These are phyloP conservation scores for Numenius arquata DNA, from an alignment of 2,113 vertebrate species.

Conservation along the genomic window DNA sequence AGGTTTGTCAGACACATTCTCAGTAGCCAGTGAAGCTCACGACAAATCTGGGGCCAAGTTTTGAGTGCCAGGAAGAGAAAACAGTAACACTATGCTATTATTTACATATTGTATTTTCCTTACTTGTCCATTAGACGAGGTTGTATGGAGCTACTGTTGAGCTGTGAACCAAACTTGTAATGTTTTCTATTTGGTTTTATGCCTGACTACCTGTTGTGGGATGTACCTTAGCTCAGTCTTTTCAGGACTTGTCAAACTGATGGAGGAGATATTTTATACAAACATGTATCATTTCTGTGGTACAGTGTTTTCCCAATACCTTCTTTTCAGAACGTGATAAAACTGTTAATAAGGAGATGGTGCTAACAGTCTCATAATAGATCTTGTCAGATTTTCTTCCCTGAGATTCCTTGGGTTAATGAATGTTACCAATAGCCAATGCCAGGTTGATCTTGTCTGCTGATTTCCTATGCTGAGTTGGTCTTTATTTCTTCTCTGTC, in stretches of 20 bases:
- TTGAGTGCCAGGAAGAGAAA: neutral
- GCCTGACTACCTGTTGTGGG: neutral
- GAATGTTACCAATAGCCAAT: neutral
- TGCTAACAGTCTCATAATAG: neutral
- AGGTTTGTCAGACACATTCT: neutral
- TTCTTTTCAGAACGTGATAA: neutral
- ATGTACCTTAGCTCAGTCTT: neutral
- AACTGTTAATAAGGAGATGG: neutral
- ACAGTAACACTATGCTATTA: neutral
- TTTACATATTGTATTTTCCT: neutral
- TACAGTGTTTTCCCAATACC: neutral
- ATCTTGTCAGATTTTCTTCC: neutral
- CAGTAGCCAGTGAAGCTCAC: neutral
- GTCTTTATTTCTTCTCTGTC: neutral
- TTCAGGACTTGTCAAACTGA: neutral
- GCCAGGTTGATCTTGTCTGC: neutral
- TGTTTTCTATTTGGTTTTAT: neutral
- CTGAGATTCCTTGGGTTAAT: neutral
- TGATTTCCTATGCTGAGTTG: neutral
- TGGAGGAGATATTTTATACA: neutral
- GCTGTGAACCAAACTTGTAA: neutral
- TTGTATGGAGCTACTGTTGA: neutral
- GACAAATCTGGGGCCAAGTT: neutral
- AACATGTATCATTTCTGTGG: neutral
- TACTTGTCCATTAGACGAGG: neutral